Evolutionary conservation across 2,888 invertebrate genomes (phyloP).

Genomic region (Nomada lathburiana): DNA sequence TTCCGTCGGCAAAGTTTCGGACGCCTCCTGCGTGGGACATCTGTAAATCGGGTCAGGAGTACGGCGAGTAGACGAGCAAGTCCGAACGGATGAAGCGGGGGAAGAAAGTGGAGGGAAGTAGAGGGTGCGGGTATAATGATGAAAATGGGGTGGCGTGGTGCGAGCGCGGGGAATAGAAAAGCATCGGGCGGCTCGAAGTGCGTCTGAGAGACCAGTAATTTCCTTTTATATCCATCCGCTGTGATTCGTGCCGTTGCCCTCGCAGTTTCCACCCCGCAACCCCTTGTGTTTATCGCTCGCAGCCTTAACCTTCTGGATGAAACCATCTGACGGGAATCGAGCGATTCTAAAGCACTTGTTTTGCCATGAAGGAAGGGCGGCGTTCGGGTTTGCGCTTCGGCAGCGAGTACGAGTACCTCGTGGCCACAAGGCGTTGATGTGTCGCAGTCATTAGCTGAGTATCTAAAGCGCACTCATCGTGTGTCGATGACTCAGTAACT

Average conservation of each 20-base stretch:
- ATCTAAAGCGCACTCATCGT: not conserved
- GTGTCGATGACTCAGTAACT: constrained; percentile 17
- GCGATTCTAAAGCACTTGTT: constrained; percentile 3
- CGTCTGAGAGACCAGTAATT: constrained; percentile 77
- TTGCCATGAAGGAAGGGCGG: not conserved
- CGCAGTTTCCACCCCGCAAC: constrained; percentile 46
- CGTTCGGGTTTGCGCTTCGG: constrained; percentile 1
- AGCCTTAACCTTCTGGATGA: constrained; percentile 40
- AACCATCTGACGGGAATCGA: constrained; percentile 8
- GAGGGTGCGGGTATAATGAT: constrained; percentile 36
- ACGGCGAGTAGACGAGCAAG: constrained; percentile 57
- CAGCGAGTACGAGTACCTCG: not conserved
- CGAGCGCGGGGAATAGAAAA: constrained; percentile 7
- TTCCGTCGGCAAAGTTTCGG: not conserved
- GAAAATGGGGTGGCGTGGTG: constrained; percentile 6
- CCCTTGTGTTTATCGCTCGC: constrained; percentile 71
- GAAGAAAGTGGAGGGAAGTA: constrained; percentile 29
- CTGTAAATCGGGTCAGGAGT: constrained; percentile 73
- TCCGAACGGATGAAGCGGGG: constrained; percentile 33
- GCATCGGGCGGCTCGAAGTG: constrained; percentile 60
- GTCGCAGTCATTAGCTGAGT: constrained; percentile 13
- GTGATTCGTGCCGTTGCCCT: constrained; percentile 63
- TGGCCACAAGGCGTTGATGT: constrained; percentile 5
- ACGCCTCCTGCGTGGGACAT: constrained; percentile 60
- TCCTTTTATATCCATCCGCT: constrained; percentile 76